These are phyloP conservation scores for Philaethria dido DNA, from an alignment of 2,888 invertebrate species.

Conservation along the genomic window DNA sequence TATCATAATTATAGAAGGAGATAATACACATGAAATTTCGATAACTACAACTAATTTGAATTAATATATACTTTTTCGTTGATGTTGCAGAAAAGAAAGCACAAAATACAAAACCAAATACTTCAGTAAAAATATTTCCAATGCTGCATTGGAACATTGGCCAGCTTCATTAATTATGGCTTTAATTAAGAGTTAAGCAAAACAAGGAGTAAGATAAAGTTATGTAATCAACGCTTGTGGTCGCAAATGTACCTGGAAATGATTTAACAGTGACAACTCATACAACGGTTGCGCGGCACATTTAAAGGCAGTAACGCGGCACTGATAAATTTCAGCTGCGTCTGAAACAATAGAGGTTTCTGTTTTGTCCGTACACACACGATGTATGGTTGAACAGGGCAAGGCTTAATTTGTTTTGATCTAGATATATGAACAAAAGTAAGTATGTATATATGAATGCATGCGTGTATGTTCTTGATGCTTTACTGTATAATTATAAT, in stretches of 20 bases:
- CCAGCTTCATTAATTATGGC: not conserved
- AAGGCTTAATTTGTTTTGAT: constrained; percentile 26
- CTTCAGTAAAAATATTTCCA: not conserved
- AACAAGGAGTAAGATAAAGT: constrained; percentile 25
- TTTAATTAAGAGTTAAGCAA: constrained; percentile 12
- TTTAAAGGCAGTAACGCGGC: constrained; percentile 39
- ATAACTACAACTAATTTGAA: not conserved
- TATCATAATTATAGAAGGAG: not conserved
- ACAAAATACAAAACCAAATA: not conserved
- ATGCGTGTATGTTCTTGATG: not conserved
- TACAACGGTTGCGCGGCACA: constrained; percentile 27
- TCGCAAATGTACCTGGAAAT: constrained; percentile 33
- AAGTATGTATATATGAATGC: not conserved
- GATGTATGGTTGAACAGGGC: constrained; percentile 24
- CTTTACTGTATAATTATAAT: too few species aligned
- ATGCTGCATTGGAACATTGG: too few species aligned
- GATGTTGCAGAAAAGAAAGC: not conserved
- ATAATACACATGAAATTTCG: too few species aligned
- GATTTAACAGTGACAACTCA: constrained; percentile 34
- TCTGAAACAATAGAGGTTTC: constrained; percentile 33
- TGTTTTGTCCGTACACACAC: constrained; percentile 28
- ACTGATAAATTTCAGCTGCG: constrained; percentile 37
- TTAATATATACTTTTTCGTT: not conserved
- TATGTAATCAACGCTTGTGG: constrained; percentile 22
- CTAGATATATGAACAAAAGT: constrained; percentile 4